Conservation (phyloP, 23 tunicate genomes). For the Trididemnum miniatum region DNA sequence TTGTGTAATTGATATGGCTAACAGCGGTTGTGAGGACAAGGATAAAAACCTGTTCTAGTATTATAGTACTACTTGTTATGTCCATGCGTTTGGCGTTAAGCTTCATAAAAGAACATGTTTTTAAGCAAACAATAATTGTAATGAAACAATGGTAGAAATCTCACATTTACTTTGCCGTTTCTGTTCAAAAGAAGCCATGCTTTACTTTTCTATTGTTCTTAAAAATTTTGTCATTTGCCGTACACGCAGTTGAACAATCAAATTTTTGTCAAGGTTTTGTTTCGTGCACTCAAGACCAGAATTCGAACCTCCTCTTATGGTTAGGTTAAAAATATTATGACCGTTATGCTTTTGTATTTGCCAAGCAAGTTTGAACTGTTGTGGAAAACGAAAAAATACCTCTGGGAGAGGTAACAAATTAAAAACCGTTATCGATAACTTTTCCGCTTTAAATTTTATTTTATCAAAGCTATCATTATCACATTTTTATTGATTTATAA, state of each 20-base stretch:
- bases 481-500: too few relatives aligned
- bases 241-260: neutral
- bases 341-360: conserved; percentile 13
- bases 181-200: neutral
- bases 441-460: too few relatives aligned
- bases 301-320: neutral
- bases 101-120: neutral
- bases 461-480: too few relatives aligned
- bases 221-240: neutral
- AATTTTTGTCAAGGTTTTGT: neutral
- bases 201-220: neutral
- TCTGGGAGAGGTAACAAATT: too few relatives aligned
- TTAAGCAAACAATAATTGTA: neutral
- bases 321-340: conserved; percentile 3
- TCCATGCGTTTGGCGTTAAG: neutral
- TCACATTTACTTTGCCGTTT: neutral
- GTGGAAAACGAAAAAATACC: too few relatives aligned
- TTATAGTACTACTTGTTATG: neutral
- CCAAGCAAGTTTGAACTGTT: too few relatives aligned
- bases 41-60: too few relatives aligned
- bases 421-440: too few relatives aligned
- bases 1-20: too few relatives aligned
- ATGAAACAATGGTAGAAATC: neutral
- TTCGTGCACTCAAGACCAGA: neutral
- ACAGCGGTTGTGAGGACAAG: too few relatives aligned